These are phyloP conservation scores for Dasysyrphus tricinctus DNA, from an alignment of 2,888 invertebrate genomes.

Conservation along the genomic window DNA sequence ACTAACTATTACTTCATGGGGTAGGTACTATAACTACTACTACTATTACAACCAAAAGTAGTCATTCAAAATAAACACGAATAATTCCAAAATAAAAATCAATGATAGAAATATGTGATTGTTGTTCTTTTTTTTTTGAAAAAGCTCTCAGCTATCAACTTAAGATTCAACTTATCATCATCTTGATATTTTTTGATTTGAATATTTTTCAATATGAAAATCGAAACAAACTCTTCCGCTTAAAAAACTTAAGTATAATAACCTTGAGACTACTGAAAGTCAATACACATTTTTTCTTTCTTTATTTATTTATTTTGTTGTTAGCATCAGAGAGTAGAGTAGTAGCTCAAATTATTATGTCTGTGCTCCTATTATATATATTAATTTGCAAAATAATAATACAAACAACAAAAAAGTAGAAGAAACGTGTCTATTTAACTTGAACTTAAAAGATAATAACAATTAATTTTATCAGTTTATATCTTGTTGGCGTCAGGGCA, in stretches of 20 bases:
- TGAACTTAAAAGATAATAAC: constrained; percentile 34
- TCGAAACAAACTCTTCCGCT: constrained; percentile 11
- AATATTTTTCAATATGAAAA: not conserved
- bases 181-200: constrained; percentile 13
- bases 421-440: constrained; percentile 36
- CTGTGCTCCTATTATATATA: not conserved
- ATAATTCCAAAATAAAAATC: not conserved
- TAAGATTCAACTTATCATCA: constrained; percentile 14
- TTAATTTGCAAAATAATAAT: constrained; percentile 12
- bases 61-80: too few species aligned
- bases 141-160: not conserved
- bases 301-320: not conserved
- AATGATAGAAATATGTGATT: too few species aligned
- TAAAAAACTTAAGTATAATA: constrained; percentile 1
- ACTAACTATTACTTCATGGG: too few species aligned
- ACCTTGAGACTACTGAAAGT: constrained; percentile 26
- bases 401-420: not conserved
- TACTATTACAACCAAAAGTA: too few species aligned
- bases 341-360: constrained; percentile 1
- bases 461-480: constrained; percentile 41
- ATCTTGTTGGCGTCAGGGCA: constrained; percentile 39
- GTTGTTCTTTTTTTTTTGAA: not conserved
- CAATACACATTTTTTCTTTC: not conserved
- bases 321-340: not conserved
- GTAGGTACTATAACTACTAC: too few species aligned